A percentile compares a stretch with the other conserved stretches of the same genome.
These are phyloP conservation scores for Rana temporaria DNA, from an alignment of 2,113 vertebrate genomes.

Conservation along the genomic window DNA sequence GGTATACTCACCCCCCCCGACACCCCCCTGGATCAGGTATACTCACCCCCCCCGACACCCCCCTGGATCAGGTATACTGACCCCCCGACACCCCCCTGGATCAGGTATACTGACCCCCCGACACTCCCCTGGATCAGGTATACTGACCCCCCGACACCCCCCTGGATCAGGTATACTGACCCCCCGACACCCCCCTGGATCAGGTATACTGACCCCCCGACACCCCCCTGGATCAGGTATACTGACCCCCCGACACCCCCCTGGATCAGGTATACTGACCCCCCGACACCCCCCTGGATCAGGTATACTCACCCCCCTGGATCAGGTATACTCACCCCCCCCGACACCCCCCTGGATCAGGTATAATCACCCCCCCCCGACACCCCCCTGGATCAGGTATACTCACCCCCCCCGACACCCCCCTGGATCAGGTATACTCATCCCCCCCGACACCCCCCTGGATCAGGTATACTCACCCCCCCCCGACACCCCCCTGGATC, in stretches of 20 bases:
- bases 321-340: no score
- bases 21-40: conserved; percentile 83
- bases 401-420: conserved; percentile 66
- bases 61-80: conserved; percentile 81
- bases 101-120: conserved; percentile 81
- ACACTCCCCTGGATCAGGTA: conserved; percentile 83
- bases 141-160: conserved; percentile 69
- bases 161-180: conserved; percentile 80
- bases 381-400: conserved; percentile 83
- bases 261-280: conserved; percentile 82
- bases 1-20: conserved; percentile 78
- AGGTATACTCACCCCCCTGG: conserved; percentile 83
- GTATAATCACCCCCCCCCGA: conserved; percentile 75
- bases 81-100: conserved; percentile 76
- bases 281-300: conserved; percentile 75
- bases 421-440: conserved; percentile 81
- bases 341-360: conserved; percentile 80
- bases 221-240: conserved; percentile 83
- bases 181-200: conserved; percentile 75
- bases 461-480: conserved; percentile 84
- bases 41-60: conserved; percentile 66
- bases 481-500: conserved; percentile 75
- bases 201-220: conserved; percentile 81
- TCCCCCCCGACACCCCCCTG: conserved; percentile 72
- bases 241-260: conserved; percentile 67